These are phyloP conservation scores for Heliothis virescens DNA, from an alignment of 1,140 invertebrate genomes.

Conservation along the genomic window DNA sequence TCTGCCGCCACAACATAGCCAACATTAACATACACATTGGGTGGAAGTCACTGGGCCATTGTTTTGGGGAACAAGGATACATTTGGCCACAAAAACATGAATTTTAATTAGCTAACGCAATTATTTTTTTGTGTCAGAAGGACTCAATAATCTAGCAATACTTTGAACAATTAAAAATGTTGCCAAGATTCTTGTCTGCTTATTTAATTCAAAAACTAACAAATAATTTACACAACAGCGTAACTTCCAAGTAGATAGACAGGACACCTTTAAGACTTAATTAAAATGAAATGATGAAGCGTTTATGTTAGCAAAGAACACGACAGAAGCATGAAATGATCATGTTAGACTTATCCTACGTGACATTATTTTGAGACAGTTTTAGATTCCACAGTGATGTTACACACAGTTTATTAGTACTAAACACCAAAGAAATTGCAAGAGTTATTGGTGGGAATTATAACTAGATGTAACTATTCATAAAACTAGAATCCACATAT, in stretches of 20 bases:
- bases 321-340: slow-evolving; percentile 74
- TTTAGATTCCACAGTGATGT: background rate
- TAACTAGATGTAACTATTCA: too few relatives aligned
- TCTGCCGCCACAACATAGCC: slow-evolving; percentile 74
- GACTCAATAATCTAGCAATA: too few relatives aligned
- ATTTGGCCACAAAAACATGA: background rate
- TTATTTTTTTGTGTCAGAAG: background rate
- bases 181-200: too few relatives aligned
- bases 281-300: slow-evolving; percentile 71
- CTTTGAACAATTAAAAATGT: too few relatives aligned
- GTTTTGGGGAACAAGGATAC: background rate
- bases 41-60: slow-evolving; percentile 23
- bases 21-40: slow-evolving; percentile 55
- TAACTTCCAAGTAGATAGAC: background rate
- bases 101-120: too few relatives aligned
- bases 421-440: slow-evolving; percentile 13
- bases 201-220: too few relatives aligned
- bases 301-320: slow-evolving; percentile 74
- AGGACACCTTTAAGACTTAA: background rate
- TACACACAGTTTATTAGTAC: background rate
- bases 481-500: background rate
- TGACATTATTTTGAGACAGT: slow-evolving; percentile 14
- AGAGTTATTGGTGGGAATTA: background rate
- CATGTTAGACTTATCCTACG: slow-evolving; percentile 58
- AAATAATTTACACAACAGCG: background rate